phyloP scores from a whole-genome alignment of 1,140 invertebrate genomes.

The Himalopsyche phryganea region DNA sequence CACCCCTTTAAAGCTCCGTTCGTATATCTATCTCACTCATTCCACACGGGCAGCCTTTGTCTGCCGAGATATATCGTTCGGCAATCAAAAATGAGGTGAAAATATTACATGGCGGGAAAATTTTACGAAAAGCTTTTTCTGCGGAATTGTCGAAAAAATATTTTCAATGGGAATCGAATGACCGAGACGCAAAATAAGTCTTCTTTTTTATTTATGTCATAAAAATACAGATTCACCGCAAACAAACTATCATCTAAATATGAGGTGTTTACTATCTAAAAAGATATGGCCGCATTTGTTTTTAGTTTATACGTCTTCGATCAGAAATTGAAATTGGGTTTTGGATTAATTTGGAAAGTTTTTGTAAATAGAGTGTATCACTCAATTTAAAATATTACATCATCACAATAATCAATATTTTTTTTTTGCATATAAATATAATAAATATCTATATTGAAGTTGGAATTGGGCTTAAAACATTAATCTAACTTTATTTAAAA shows the following conservation, averaged over 20 bases:
- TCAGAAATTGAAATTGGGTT: background rate
- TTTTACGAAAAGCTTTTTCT: background rate
- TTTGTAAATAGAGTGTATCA: no score
- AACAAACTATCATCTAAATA: no score
- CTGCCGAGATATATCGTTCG: background rate
- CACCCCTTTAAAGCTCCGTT: background rate
- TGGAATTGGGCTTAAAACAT: no score
- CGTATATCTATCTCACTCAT: slow-evolving; percentile 7
- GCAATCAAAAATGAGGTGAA: background rate
- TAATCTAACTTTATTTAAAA: no score
- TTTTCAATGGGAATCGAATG: background rate
- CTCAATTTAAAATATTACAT: no score
- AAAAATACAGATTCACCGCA: no score
- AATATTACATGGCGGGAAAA: background rate
- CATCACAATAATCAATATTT: no score
- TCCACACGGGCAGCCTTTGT: background rate
- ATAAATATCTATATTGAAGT: no score
- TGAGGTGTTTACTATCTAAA: no score
- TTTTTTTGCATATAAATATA: no score
- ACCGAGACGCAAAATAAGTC: background rate
- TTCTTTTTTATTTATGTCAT: no score
- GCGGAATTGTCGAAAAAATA: background rate
- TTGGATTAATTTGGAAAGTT: background rate
- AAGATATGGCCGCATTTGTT: no score
- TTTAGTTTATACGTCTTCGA: background rate